phyloP scores from a whole-genome alignment of 2,113 vertebrate species.

The Rhea pennata region DNA sequence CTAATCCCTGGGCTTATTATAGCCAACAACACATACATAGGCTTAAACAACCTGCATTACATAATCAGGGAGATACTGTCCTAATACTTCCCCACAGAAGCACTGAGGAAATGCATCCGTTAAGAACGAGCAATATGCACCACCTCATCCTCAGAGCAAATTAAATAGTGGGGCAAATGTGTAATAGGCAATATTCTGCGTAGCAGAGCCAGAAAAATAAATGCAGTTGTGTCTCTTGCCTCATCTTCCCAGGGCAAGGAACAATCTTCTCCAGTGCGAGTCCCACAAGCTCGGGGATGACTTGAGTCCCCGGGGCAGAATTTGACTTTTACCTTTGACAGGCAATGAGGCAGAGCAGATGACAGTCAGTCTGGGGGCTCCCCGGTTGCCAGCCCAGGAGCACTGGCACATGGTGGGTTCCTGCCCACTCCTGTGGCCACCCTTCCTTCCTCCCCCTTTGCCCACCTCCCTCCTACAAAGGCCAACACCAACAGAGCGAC shows the following conservation, averaged over 20 bases:
- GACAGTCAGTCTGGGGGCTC: background rate
- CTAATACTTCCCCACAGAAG: conserved; percentile 21
- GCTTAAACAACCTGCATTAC: conserved; percentile 53
- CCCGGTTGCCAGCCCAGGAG: background rate
- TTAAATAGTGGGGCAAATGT: background rate
- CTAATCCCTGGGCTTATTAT: conserved; percentile 51
- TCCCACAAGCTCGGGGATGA: fast-evolving
- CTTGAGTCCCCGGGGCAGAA: background rate
- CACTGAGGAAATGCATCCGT: background rate
- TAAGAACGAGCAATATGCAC: background rate
- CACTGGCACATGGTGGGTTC: background rate
- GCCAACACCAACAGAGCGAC: too few species aligned
- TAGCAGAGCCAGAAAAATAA: background rate
- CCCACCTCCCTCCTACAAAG: background rate
- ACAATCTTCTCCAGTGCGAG: background rate
- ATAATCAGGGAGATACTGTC: conserved; percentile 19
- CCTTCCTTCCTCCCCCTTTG: background rate
- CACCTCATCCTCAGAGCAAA: background rate
- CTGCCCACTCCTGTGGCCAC: too few species aligned
- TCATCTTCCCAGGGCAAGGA: background rate
- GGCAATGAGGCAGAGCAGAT: background rate
- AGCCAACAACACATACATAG: background rate
- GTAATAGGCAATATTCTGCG: background rate
- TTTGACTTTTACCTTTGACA: background rate
- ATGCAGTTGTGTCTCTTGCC: background rate